Percentiles rank a stretch among this genome's conserved stretches.
Conservation (phyloP, 2,888 invertebrate species). For the Clistopyga incitator region DNA sequence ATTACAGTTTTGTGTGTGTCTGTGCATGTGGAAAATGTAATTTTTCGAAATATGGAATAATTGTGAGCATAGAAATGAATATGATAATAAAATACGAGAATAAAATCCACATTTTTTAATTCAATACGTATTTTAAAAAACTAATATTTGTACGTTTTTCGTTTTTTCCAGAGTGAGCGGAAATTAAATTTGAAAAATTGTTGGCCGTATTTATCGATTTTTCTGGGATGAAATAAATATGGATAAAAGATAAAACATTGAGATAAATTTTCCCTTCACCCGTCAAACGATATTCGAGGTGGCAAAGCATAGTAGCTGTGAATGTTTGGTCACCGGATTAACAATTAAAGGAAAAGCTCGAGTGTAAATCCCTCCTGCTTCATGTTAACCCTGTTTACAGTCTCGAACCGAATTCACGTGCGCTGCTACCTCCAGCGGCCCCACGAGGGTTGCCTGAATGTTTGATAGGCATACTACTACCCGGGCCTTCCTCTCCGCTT, state of each 20-base stretch:
- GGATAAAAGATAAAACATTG: background rate
- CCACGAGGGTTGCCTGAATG: conserved; percentile 62
- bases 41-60: no score
- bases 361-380: conserved; percentile 19
- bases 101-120: no score
- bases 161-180: no score
- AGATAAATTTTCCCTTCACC: background rate
- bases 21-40: no score
- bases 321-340: conserved; percentile 52
- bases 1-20: no score
- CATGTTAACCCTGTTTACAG: conserved; percentile 57
- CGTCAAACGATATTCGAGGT: conserved; percentile 8
- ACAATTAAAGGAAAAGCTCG: conserved; percentile 59
- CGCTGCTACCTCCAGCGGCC: conserved; percentile 34
- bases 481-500: conserved; percentile 25
- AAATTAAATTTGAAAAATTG: no score
- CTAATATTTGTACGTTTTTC: no score
- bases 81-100: no score
- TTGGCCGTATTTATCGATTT: background rate
- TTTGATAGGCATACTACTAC: conserved; percentile 54
- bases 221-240: background rate
- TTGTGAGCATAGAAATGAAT: no score
- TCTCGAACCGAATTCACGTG: conserved; percentile 65
- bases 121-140: no score
- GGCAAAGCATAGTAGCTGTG: background rate